Base-by-base conservation (phyloP, 2,797 vertebrate genomes). In the Eleutherodactylus coqui region DNA sequence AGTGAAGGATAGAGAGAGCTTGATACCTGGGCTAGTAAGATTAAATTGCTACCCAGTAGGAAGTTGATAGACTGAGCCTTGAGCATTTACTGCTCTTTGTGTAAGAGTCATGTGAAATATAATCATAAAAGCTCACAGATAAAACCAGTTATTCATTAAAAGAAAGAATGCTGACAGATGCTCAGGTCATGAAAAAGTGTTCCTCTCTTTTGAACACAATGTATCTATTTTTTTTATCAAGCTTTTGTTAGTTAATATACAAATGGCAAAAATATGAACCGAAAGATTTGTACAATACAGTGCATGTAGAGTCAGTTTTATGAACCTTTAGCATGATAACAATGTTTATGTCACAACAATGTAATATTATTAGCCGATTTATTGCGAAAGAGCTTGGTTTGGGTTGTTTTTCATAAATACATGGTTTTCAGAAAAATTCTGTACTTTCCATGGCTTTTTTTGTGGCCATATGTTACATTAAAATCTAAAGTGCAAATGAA, bases 31-130 rank as follows among this genome's bases (percentile, higher is more conserved):
- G 11, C 58, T 60, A 60, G 58, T 60, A 60, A 60, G 58, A 60
- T 60, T 29, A 60, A 60, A 60, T 60, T 29, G 58, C n/a, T 60
- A 27, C 58, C n/a, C 58, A 27, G 58, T 27, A 60, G 9, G 58
- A 29, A 60, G 58, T 27, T 60, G 58, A 60, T 60, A 60, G 58
- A 60, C 27, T 60, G 58, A 27, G 58, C 58, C 58, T 27, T 60
- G 58, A 60, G 58, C 58, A 60, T 60, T 60, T 60, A 60, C n/a
- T 10, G n/a, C 58, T 60, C 58, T 60, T 60, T 60, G 58, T 60
- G n/a, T 60, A 10, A 60, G 27, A 60, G 8, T 29, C 10, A 29
- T 29, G n/a, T n/a, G 53, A 55, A 55, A n/a, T 55, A 55, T 55
- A 55, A 55, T 55, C 53, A 55, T 21, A 55, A n/a, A 55, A 24